phyloP scores from a whole-genome alignment of 92 coral and sea anemone genomes.

The Parazoanthus swiftii region DNA sequence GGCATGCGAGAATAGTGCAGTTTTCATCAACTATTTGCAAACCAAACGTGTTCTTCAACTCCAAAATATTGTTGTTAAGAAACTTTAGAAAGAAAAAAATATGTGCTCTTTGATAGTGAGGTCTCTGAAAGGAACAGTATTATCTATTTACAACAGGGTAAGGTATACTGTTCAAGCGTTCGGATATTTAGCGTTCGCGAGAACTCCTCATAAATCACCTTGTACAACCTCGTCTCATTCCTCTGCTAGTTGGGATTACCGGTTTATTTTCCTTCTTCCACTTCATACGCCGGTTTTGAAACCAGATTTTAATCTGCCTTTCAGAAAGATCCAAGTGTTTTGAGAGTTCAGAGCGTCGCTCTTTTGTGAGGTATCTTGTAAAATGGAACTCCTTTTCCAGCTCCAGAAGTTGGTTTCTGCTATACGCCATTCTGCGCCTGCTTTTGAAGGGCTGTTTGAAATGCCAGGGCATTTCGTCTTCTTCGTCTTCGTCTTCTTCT shows the following conservation, averaged over 20 bases:
- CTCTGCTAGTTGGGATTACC: constrained; percentile 96
- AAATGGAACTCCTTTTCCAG: constrained; percentile 98
- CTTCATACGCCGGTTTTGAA: constrained; percentile 99
- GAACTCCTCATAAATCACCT: constrained; percentile 46
- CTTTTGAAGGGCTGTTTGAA: constrained; percentile 95
- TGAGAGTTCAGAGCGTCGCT: constrained; percentile 91
- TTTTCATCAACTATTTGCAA: constrained; percentile 22
- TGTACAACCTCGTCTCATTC: constrained; percentile 93
- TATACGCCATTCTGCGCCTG: constrained; percentile 94
- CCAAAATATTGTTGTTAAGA: not conserved
- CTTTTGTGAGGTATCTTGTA: constrained; percentile 95
- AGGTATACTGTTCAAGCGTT: not conserved
- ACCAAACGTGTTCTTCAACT: not conserved
- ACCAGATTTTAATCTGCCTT: constrained; percentile 99
- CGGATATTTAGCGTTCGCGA: not conserved
- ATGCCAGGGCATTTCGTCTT: constrained; percentile 77
- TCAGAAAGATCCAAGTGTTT: constrained; percentile 86
- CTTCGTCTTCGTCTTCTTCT: constrained; percentile 35
- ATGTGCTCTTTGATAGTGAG: not conserved
- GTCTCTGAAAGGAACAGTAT: not conserved
- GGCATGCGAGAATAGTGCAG: not conserved
- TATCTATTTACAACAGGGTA: constrained; percentile 10
- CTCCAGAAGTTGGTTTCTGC: constrained; percentile 88
- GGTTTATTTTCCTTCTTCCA: constrained; percentile 99
- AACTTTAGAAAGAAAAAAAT: constrained; percentile 3